Conservation (phyloP, 2,113 vertebrate species). For the Catagonus wagneri region DNA sequence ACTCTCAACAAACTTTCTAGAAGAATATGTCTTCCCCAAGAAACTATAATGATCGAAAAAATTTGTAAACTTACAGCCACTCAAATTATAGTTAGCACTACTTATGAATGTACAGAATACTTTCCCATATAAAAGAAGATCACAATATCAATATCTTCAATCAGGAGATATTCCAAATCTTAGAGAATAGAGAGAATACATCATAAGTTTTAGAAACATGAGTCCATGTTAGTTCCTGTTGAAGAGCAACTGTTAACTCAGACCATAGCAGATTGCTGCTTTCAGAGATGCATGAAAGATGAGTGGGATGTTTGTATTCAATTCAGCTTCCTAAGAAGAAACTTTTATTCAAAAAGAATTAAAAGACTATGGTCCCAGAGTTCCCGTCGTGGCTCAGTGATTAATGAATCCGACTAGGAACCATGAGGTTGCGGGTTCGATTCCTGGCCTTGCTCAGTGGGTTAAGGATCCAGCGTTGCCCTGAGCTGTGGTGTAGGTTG, state of each 20-base stretch:
- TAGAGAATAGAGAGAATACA: background rate
- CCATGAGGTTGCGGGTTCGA: no score
- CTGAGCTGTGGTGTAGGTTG: no score
- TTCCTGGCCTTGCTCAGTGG: no score
- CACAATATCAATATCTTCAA: background rate
- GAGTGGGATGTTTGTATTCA: background rate
- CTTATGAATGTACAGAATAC: background rate
- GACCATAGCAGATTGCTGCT: background rate
- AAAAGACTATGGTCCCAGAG: background rate
- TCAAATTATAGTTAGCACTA: background rate
- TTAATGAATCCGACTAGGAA: no score
- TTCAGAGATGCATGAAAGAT: background rate
- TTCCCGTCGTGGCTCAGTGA: no score
- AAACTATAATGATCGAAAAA: background rate
- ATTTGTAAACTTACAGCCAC: background rate
- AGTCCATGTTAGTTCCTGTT: background rate
- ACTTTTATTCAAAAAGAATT: background rate
- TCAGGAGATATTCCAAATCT: slow-evolving; percentile 17
- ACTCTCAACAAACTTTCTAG: background rate
- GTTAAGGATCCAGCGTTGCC: no score
- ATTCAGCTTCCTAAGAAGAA: background rate
- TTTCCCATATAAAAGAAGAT: background rate
- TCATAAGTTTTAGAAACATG: background rate
- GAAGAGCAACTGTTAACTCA: slow-evolving; percentile 8
- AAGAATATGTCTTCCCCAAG: background rate